phyloP scores from a whole-genome alignment of 2,888 invertebrate genomes.

The Eutolmus rufibarbis region DNA sequence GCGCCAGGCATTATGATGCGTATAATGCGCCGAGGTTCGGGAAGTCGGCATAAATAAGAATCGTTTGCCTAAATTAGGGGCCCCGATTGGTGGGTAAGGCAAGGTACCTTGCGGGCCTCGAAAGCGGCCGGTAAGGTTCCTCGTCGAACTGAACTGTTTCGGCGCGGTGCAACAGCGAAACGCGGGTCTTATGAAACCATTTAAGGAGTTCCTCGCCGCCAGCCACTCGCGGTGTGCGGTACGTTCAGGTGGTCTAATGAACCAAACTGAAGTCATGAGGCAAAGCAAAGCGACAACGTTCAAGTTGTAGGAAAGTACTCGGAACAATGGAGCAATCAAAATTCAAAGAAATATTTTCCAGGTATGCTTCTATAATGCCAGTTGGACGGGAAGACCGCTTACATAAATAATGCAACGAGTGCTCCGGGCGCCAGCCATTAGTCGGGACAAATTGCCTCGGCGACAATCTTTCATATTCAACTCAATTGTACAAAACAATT shows the following conservation, averaged over 20 bases:
- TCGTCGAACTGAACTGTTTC: neutral
- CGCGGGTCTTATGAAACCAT: conserved; percentile 42
- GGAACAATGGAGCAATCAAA: conserved; percentile 47
- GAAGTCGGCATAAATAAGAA: conserved; percentile 31
- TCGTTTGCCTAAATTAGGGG: conserved; percentile 39
- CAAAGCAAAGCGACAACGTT: conserved; percentile 1
- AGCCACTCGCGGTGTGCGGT: conserved; percentile 44
- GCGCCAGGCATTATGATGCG: conserved; percentile 42
- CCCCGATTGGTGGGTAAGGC: neutral
- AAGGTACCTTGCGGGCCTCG: conserved; percentile 12
- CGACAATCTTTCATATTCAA: conserved; percentile 36
- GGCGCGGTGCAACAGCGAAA: neutral
- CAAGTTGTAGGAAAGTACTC: conserved; percentile 9
- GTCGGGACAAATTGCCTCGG: conserved; percentile 33
- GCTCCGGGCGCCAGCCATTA: conserved; percentile 45
- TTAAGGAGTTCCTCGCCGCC: conserved; percentile 44
- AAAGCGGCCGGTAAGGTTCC: neutral
- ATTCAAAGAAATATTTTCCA: conserved; percentile 45
- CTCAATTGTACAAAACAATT: conserved; percentile 27
- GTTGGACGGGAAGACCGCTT: conserved; percentile 36
- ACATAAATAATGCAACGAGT: conserved; percentile 33
- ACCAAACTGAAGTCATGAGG: conserved; percentile 28
- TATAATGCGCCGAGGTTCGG: conserved; percentile 21
- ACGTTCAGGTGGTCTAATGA: conserved; percentile 44
- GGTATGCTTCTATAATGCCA: conserved; percentile 33